Conservation (phyloP, 2,797 vertebrate genomes). For the Falco columbarius region DNA sequence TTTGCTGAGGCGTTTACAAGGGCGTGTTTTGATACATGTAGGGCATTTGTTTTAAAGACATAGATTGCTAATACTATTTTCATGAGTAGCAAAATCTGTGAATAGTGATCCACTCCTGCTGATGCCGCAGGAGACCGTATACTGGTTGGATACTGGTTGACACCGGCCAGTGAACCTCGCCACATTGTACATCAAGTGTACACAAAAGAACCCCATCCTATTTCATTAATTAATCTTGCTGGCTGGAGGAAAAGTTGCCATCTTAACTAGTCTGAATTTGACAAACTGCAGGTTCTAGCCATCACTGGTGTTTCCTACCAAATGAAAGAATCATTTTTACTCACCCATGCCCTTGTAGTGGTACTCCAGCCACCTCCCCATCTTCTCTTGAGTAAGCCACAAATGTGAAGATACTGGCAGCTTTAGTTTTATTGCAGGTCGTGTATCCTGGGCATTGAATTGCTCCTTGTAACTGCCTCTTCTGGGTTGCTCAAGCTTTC, state of each 20-base stretch:
- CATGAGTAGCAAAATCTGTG: neutral
- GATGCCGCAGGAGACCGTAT: neutral
- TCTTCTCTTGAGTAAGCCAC: neutral
- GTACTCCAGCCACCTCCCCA: neutral
- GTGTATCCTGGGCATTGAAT: neutral
- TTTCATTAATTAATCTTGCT: neutral
- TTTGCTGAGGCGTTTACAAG: neutral
- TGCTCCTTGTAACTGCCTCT: neutral
- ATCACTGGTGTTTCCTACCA: neutral
- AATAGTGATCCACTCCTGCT: neutral
- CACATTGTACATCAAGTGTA: neutral
- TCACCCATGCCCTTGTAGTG: neutral
- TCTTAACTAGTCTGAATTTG: neutral
- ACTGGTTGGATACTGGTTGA: neutral
- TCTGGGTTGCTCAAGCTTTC: neutral
- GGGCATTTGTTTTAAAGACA: neutral
- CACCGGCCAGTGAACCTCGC: neutral
- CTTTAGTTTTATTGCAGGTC: neutral
- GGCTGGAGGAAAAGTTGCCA: neutral
- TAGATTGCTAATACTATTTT: neutral
- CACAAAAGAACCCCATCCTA: neutral
- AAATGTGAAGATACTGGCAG: neutral
- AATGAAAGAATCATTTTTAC: neutral
- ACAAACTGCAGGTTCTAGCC: neutral
- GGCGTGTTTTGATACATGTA: neutral